Percentiles rank a stretch among this genome's conserved stretches.
Evolutionary conservation across 2,113 vertebrate species (phyloP).

Genomic region (Gymnarchus niloticus): DNA sequence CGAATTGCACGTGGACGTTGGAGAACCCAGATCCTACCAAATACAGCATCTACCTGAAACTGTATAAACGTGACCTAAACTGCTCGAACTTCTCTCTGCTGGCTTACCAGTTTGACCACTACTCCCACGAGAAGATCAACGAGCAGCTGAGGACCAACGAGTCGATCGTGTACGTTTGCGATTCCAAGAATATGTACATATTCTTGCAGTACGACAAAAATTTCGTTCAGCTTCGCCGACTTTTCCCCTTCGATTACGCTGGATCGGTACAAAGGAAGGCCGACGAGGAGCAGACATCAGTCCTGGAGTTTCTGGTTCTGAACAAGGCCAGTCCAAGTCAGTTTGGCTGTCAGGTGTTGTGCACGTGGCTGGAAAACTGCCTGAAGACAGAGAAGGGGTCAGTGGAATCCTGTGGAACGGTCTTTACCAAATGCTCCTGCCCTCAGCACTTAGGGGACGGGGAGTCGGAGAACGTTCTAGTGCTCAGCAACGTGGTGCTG

Average conservation of each 20-base stretch:
- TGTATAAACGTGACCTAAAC: constrained; percentile 96
- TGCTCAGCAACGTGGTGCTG: constrained; percentile 95
- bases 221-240: constrained; percentile 93
- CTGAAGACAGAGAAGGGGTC: constrained; percentile 90
- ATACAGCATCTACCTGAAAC: constrained; percentile 99
- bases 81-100: constrained; percentile 95
- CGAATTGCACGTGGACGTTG: constrained; percentile 99
- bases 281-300: constrained; percentile 89
- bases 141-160: constrained; percentile 93
- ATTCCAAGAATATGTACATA: constrained; percentile 91
- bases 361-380: constrained; percentile 98
- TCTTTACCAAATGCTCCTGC: constrained; percentile 97
- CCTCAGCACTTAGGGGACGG: constrained; percentile 96
- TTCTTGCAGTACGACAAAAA: constrained; percentile 99
- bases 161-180: constrained; percentile 95
- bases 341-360: constrained; percentile 96
- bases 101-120: constrained; percentile 98
- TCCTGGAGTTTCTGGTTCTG: constrained; percentile 97
- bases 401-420: constrained; percentile 91
- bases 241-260: constrained; percentile 82
- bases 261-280: constrained; percentile 85
- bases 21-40: constrained; percentile 99
- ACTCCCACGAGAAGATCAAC: constrained; percentile 98
- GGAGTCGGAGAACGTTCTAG: constrained; percentile 80
- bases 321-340: constrained; percentile 99